Evolutionary conservation across 2,797 vertebrate species (phyloP).

Genomic region (Hippopotamyrus pictus): DNA sequence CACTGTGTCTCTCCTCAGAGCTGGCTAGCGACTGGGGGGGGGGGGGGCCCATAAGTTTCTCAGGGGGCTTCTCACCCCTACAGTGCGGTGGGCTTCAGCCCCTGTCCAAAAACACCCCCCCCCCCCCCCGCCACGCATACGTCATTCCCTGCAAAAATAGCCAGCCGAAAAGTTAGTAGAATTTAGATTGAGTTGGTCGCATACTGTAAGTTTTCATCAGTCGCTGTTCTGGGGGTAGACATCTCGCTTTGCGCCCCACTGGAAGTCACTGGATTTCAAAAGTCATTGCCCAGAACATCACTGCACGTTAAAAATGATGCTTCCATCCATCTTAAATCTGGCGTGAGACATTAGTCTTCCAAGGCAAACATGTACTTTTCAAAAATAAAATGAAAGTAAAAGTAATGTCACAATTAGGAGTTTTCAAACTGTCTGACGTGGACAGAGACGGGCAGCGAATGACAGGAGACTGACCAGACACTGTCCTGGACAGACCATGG

Average conservation of each 20-base stretch:
- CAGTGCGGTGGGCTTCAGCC: constrained; percentile 3
- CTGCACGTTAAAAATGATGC: not conserved
- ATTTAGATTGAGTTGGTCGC: not conserved
- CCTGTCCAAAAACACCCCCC: not conserved
- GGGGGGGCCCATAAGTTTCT: constrained; percentile 64
- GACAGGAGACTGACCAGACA: not conserved
- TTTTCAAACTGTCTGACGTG: not conserved
- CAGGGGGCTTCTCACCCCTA: constrained; percentile 50
- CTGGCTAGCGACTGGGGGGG: constrained; percentile 59
- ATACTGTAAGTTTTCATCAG: not conserved
- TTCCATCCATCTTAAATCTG: not conserved
- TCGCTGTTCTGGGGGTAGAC: not conserved
- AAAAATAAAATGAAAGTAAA: not conserved
- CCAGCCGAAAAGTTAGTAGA: not conserved
- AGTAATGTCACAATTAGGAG: not conserved
- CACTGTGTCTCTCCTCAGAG: constrained; percentile 55
- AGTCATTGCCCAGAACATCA: not conserved
- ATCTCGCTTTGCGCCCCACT: not conserved
- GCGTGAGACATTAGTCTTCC: not conserved
- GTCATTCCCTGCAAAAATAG: not conserved
- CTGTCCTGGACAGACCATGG: not conserved
- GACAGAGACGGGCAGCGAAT: not conserved
- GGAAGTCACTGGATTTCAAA: too few species aligned
- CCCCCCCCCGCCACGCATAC: constrained; percentile 33
- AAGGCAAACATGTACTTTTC: not conserved